A percentile compares a stretch with the other conserved stretches of the same genome.
Conservation (phyloP, 2,797 vertebrate species). For the Sphenopsis melanotis region DNA sequence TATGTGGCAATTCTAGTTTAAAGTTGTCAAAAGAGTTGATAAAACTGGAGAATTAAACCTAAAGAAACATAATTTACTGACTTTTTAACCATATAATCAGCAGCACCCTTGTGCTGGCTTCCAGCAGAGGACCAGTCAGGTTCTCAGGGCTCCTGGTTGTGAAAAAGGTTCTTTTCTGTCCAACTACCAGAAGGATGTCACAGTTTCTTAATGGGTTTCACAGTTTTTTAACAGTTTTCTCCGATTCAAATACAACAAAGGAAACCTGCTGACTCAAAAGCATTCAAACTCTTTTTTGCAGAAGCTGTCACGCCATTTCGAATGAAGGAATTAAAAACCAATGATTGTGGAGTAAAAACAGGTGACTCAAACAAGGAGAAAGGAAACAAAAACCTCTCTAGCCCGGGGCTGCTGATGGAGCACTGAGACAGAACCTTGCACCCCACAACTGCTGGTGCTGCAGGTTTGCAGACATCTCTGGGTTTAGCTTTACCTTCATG, state of each 20-base stretch:
- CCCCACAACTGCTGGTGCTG: neutral
- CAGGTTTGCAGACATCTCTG: neutral
- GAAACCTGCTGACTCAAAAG: neutral
- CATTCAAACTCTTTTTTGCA: too few species aligned
- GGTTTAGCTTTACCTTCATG: neutral
- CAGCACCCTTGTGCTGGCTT: neutral
- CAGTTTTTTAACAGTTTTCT: neutral
- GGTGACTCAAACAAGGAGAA: neutral
- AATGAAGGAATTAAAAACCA: neutral
- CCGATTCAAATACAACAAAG: neutral
- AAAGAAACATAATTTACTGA: neutral
- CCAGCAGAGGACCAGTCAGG: neutral
- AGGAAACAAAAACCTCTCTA: neutral
- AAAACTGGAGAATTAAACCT: neutral
- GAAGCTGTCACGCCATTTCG: accelerated
- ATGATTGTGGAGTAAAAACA: neutral
- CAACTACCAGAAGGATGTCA: neutral
- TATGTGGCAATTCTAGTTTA: neutral
- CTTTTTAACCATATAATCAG: neutral
- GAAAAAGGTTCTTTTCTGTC: neutral
- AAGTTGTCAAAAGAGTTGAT: neutral
- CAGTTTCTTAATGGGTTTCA: neutral
- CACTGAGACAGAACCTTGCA: neutral
- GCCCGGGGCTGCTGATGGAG: neutral
- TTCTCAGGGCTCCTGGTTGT: neutral